phyloP scores from a whole-genome alignment of 1,140 invertebrate genomes.

The Neodiprion fabricii region DNA sequence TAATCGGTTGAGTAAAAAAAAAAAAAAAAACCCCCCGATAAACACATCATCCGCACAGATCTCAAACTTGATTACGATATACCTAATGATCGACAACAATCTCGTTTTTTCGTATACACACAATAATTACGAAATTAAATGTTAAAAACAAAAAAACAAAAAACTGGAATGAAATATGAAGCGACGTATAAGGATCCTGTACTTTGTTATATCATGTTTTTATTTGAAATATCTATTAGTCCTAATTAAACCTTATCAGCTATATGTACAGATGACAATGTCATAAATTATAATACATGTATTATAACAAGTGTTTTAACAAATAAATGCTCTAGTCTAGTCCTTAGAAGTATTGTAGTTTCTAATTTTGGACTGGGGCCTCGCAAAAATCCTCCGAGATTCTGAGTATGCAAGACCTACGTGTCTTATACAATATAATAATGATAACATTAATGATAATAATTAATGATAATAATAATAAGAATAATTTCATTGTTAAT shows the following conservation, averaged over 20 bases:
- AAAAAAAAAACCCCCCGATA: too few species aligned
- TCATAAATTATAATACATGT: conserved; percentile 58
- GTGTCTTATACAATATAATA: background rate
- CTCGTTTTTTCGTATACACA: too few species aligned
- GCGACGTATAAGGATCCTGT: too few species aligned
- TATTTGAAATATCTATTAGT: conserved; percentile 56
- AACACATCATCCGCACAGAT: too few species aligned
- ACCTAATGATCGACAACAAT: too few species aligned
- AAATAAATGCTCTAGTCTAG: conserved; percentile 55
- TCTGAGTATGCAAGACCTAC: conserved; percentile 15
- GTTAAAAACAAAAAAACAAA: background rate
- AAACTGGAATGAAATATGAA: background rate
- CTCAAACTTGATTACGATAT: too few species aligned
- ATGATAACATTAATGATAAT: conserved; percentile 1
- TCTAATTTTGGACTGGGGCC: conserved; percentile 50
- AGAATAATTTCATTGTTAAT: background rate
- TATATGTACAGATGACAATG: conserved; percentile 57
- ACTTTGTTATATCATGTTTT: conserved; percentile 51
- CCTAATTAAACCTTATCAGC: conserved; percentile 49
- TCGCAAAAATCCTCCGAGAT: conserved; percentile 40
- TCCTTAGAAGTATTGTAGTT: conserved; percentile 44
- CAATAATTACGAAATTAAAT: background rate
- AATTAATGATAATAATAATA: background rate
- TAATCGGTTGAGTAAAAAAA: too few species aligned
- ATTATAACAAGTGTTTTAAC: conserved; percentile 54